Conservation (phyloP, 2,888 invertebrate genomes). For the Pollenia labialis region DNA sequence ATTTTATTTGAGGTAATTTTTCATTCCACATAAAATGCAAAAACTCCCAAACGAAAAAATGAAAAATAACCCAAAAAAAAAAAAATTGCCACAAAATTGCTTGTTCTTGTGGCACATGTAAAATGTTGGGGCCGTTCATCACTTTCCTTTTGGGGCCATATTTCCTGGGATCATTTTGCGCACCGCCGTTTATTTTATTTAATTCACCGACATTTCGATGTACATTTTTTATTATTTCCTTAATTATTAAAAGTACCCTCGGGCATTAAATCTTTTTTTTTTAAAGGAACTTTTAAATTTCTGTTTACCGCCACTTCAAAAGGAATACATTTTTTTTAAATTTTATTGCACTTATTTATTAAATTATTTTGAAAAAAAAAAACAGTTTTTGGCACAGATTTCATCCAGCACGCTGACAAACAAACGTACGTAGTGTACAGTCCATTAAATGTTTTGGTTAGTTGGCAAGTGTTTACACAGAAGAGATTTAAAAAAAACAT, state of each 20-base stretch:
- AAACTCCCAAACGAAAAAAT: too few relatives aligned
- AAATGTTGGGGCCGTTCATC: too few relatives aligned
- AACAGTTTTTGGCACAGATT: constrained; percentile 20
- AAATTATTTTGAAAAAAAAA: constrained; percentile 24
- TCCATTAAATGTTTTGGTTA: constrained; percentile 7
- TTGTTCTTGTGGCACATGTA: too few relatives aligned
- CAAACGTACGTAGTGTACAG: not conserved
- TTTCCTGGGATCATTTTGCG: too few relatives aligned
- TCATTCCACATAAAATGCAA: too few relatives aligned
- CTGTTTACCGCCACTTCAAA: constrained; percentile 26
- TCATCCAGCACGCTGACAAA: not conserved
- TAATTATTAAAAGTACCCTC: not conserved
- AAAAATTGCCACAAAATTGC: too few relatives aligned
- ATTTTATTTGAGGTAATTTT: too few relatives aligned
- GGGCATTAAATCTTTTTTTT: not conserved
- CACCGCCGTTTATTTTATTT: too few relatives aligned
- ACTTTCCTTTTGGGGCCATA: too few relatives aligned
- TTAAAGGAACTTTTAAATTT: constrained; percentile 17
- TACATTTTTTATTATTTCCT: too few relatives aligned
- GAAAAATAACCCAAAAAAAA: too few relatives aligned
- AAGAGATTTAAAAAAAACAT: not conserved
- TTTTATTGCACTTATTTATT: constrained; percentile 7
- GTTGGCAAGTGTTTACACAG: constrained; percentile 21
- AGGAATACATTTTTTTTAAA: constrained; percentile 6
- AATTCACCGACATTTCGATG: too few relatives aligned